phyloP scores from a whole-genome alignment of 2,113 vertebrate genomes.

The Chrysochloris asiatica region DNA sequence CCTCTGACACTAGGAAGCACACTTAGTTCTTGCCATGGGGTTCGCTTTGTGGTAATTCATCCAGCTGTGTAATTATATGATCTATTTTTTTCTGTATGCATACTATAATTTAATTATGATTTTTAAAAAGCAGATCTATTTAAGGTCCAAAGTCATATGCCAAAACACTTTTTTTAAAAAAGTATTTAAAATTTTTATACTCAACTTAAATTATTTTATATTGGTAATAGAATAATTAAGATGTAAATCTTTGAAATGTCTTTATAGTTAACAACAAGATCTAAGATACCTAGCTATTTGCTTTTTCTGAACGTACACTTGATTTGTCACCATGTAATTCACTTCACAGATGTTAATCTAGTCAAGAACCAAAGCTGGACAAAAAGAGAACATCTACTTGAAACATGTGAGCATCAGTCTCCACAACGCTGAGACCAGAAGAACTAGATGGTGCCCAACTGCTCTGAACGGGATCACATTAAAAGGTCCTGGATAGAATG shows the following conservation, averaged over 20 bases:
- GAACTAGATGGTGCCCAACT: too few relatives aligned
- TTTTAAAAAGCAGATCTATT: background rate
- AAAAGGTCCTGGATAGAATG: too few relatives aligned
- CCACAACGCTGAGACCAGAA: too few relatives aligned
- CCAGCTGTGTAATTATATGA: accelerated
- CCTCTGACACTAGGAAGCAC: background rate
- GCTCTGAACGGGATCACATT: too few relatives aligned
- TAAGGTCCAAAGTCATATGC: background rate
- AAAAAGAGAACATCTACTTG: too few relatives aligned
- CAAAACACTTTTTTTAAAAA: background rate
- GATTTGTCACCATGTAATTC: background rate
- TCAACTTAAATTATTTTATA: conserved; percentile 6
- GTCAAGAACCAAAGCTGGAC: conserved; percentile 28
- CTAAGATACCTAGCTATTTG: background rate
- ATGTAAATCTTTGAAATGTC: background rate
- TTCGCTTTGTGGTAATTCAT: background rate
- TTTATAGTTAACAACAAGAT: background rate
- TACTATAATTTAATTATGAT: background rate
- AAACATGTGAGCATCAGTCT: too few relatives aligned
- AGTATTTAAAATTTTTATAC: conserved; percentile 2
- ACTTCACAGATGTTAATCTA: conserved; percentile 9
- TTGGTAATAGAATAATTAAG: background rate
- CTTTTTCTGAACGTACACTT: background rate
- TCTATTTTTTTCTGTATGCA: background rate
- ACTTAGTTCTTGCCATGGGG: background rate